phyloP scores from a whole-genome alignment of 2,797 vertebrate genomes.

The Lacerta viridis region DNA sequence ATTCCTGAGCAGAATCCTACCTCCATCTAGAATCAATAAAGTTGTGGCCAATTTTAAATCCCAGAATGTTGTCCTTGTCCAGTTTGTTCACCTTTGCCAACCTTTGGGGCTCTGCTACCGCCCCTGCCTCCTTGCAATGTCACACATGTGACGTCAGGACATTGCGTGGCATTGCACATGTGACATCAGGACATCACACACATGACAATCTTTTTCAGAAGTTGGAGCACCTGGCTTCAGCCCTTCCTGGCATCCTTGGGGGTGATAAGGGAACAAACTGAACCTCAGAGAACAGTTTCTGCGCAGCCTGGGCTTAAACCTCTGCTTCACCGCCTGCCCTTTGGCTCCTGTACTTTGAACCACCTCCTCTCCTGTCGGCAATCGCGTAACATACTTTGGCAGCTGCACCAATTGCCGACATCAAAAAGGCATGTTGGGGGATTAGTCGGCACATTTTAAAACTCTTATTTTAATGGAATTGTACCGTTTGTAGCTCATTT shows the following conservation, averaged over 20 bases:
- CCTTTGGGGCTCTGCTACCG: too few species aligned
- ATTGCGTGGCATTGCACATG: too few species aligned
- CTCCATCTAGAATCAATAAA: too few species aligned
- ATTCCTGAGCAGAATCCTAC: too few species aligned
- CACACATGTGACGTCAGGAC: too few species aligned
- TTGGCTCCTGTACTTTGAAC: neutral
- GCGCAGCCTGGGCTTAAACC: neutral
- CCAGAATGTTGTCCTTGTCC: too few species aligned
- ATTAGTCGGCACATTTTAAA: neutral
- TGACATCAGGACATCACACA: too few species aligned
- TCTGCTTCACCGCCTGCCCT: neutral
- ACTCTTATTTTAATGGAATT: neutral
- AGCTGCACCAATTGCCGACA: neutral
- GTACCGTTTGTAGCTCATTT: conserved; percentile 43
- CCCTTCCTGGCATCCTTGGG: neutral
- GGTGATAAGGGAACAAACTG: neutral
- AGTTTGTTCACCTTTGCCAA: too few species aligned
- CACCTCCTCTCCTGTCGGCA: neutral
- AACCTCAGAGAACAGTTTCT: neutral
- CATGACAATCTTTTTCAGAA: too few species aligned
- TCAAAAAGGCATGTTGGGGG: conserved; percentile 26
- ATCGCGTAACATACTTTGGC: neutral
- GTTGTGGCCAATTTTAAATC: too few species aligned
- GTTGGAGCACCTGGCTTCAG: too few species aligned
- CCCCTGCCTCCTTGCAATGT: too few species aligned